Conservation (phyloP, 2,113 vertebrate species). For the Pseudois nayaur region DNA sequence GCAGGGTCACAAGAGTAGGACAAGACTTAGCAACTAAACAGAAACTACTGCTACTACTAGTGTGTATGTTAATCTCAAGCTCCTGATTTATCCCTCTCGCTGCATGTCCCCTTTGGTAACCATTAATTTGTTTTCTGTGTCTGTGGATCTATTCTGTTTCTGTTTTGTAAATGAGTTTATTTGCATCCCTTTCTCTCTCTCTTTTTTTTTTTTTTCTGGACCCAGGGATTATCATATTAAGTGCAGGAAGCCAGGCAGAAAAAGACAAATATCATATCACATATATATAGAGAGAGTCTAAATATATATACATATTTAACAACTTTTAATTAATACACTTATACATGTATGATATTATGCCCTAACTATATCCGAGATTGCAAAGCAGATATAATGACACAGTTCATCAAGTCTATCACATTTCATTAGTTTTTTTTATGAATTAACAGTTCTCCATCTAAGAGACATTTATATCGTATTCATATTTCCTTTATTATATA, state of each 20-base stretch:
- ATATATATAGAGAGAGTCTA: neutral
- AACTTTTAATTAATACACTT: neutral
- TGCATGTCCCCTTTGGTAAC: neutral
- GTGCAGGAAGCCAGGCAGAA: neutral
- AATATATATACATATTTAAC: neutral
- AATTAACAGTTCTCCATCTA: neutral
- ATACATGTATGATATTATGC: neutral
- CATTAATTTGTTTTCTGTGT: neutral
- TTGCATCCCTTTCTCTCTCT: neutral
- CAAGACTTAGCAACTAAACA: neutral
- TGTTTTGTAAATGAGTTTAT: neutral
- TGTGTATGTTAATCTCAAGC: neutral
- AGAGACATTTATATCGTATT: neutral
- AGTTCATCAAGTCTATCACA: neutral
- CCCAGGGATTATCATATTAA: neutral
- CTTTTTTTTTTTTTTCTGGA: neutral
- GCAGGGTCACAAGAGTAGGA: accelerated
- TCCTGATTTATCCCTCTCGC: neutral
- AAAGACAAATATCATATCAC: neutral
- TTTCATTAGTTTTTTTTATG: neutral
- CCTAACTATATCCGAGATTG: neutral
- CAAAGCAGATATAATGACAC: neutral
- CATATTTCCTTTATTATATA: neutral
- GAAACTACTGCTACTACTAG: accelerated
- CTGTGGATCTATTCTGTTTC: neutral